Evolutionary conservation across 2,888 invertebrate genomes (phyloP).

Genomic region (Incurvaria masculella): DNA sequence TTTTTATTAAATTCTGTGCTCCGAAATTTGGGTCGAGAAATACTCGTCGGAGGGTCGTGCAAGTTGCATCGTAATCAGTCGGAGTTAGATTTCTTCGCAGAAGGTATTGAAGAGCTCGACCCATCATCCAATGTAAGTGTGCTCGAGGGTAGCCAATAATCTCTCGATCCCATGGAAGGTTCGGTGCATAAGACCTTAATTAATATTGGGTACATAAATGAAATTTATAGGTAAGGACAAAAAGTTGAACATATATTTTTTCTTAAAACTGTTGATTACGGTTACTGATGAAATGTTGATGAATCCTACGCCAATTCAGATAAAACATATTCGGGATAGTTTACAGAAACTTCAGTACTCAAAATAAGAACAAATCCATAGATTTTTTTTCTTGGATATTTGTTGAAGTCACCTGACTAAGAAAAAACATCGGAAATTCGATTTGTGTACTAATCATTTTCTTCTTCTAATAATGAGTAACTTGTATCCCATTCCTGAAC

Average conservation of each 20-base stretch:
- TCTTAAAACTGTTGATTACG: not conserved
- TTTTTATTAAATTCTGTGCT: too few species aligned
- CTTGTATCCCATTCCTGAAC: too few species aligned
- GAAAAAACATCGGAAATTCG: too few species aligned
- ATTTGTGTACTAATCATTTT: too few species aligned
- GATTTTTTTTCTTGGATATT: too few species aligned
- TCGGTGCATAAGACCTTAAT: constrained; percentile 38
- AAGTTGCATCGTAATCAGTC: constrained; percentile 31
- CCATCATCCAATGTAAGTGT: constrained; percentile 43
- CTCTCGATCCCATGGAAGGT: constrained; percentile 32
- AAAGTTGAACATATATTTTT: not conserved
- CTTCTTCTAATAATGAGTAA: too few species aligned
- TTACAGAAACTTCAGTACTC: too few species aligned
- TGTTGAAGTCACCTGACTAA: too few species aligned
- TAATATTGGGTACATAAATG: not conserved
- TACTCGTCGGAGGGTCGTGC: constrained; percentile 39
- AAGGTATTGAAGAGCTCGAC: constrained; percentile 33
- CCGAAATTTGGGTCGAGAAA: constrained; percentile 19
- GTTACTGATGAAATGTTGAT: not conserved
- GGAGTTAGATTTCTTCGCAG: constrained; percentile 24
- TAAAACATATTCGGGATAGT: too few species aligned
- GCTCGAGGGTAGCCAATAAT: constrained; percentile 29
- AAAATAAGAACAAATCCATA: too few species aligned
- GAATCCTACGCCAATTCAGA: too few species aligned
- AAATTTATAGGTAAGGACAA: not conserved